Base-by-base conservation (phyloP, 2,888 invertebrate genomes). In the Linyphia triangularis region DNA sequence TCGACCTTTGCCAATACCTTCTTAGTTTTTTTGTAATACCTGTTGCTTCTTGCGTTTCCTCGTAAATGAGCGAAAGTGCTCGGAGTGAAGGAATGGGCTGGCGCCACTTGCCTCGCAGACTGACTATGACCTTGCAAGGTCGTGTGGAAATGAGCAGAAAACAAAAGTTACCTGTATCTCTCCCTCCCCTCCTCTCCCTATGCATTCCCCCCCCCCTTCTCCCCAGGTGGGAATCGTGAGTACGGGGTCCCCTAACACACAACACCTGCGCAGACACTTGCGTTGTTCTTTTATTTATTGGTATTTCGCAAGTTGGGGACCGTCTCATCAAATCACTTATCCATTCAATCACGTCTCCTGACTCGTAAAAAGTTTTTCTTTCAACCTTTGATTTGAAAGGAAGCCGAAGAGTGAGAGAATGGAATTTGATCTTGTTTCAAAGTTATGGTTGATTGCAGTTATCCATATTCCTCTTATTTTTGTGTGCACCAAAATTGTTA, bases 71-170 rank as follows among this genome's bases (percentile, higher is more conserved):
- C 33, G 51, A 51, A n/a, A 59, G 73, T 75, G 30, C 59, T 73
- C 28, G 28, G 28, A 40, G 30, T n/a, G 30, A 19, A 10, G 43
- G 43, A 22, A 43, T 16, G 40, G 65, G 9, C 33, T 69, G 85
- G 85, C 85, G 85, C 85, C 85, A 79, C 72, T 59, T 69, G 78
- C 85, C 57, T 59, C 85, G 69, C 61, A 79, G 85, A 81, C 81
- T 22, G 57, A 57, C 24, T 51, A 26, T 65, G 85, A 85, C 85
- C 85, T 85, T 85, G 85, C 85, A 85, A 85, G 85, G 85, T 85
- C 85, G 85, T 51, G 67, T 59, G 30, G 61, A 61, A 37, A 22
- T n/a, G 40, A 59, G 33, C 4, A 24, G 69, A 77, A 77, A 59
- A 65, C 65, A 61, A 75, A 75, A 75, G 67, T 24, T 26, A 57